These are phyloP conservation scores for Drosophila nasuta DNA, from an alignment of 1,140 invertebrate species.

Conservation along the genomic window DNA sequence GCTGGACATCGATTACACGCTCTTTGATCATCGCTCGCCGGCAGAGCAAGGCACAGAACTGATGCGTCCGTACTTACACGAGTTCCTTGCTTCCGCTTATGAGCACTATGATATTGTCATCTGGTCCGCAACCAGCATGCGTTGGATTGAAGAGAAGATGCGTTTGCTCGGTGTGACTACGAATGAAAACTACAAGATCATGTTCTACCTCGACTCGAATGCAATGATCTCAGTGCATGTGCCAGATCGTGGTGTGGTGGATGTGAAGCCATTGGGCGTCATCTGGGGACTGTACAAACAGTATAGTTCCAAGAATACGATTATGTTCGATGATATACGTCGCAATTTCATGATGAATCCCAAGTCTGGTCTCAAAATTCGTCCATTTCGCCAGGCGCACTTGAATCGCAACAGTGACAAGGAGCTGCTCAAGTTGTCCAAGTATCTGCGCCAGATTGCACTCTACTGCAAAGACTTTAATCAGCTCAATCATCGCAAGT, in stretches of 20 bases:
- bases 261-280: constrained; percentile 97
- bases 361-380: constrained; percentile 95
- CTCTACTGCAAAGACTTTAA: constrained; percentile 93
- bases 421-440: constrained; percentile 93
- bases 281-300: constrained; percentile 98
- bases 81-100: constrained; percentile 97
- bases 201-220: constrained; percentile 95
- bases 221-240: constrained; percentile 98
- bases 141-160: constrained; percentile 99
- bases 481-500: constrained; percentile 94
- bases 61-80: constrained; percentile 97
- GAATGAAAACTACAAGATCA: constrained; percentile 95
- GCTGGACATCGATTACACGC: constrained; percentile 98
- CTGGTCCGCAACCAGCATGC: constrained; percentile 98
- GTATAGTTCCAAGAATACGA: constrained; percentile 95
- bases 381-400: constrained; percentile 95
- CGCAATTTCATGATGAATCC: constrained; percentile 99
- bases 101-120: constrained; percentile 95
- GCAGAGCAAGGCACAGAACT: constrained; percentile 95
- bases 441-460: constrained; percentile 95
- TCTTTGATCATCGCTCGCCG: constrained; percentile 97
- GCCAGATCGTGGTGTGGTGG: constrained; percentile 85
- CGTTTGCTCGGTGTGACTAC: constrained; percentile 93
- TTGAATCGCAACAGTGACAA: constrained; percentile 93
- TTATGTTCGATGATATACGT: constrained; percentile 99